Conservation (phyloP, 2,888 invertebrate genomes). For the Idaea biselata region DNA sequence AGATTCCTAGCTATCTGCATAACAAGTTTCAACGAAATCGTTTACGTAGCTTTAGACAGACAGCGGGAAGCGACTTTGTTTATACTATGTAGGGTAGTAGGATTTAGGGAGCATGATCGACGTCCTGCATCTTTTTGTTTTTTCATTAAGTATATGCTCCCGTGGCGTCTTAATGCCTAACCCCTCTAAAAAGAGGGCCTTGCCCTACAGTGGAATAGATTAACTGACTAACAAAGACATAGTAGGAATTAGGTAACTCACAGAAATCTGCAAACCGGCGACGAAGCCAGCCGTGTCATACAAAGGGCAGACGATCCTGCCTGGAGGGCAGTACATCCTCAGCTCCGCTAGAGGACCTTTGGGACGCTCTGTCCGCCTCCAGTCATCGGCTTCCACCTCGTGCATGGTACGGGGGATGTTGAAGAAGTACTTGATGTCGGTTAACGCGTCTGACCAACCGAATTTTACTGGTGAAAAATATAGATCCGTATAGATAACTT, state of each 20-base stretch:
- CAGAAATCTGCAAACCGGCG: slow-evolving; percentile 68
- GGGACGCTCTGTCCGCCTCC: slow-evolving; percentile 58
- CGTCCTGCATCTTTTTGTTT: too few species aligned
- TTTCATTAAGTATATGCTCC: too few species aligned
- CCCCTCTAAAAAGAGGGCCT: too few species aligned
- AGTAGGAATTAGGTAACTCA: slow-evolving; percentile 32
- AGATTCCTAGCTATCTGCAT: too few species aligned
- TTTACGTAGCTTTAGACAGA: too few species aligned
- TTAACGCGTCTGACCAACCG: slow-evolving; percentile 69
- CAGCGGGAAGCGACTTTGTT: too few species aligned
- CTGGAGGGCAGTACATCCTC: slow-evolving; percentile 64
- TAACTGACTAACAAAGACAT: too few species aligned
- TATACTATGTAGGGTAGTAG: too few species aligned
- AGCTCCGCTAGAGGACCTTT: slow-evolving; percentile 61
- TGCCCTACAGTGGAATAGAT: too few species aligned
- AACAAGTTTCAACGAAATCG: too few species aligned
- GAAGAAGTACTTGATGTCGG: slow-evolving; percentile 69
- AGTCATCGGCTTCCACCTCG: slow-evolving; percentile 60
- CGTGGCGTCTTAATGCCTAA: too few species aligned
- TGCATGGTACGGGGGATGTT: slow-evolving; percentile 63
- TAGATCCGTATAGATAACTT: not conserved
- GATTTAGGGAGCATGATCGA: too few species aligned
- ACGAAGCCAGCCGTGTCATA: slow-evolving; percentile 69
- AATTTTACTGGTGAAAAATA: slow-evolving; percentile 55
- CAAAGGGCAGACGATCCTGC: slow-evolving; percentile 61